Conservation (phyloP, 2,888 invertebrate species). For the Tiliacea citrago region DNA sequence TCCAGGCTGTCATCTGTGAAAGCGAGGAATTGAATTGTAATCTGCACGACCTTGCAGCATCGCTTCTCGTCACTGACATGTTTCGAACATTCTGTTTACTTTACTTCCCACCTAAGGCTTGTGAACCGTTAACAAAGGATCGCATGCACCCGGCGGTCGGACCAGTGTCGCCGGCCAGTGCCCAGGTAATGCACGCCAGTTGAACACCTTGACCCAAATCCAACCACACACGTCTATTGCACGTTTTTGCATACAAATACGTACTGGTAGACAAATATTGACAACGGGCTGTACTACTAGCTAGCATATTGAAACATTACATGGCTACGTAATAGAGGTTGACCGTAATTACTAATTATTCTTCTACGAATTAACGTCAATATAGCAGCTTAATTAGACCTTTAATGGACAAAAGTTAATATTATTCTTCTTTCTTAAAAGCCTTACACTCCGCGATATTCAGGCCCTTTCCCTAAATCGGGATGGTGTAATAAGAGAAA, state of each 20-base stretch:
- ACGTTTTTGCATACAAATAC: constrained; percentile 41
- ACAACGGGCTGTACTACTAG: constrained; percentile 7
- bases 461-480: too few species aligned
- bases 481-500: too few species aligned
- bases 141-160: neutral
- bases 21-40: constrained; percentile 20
- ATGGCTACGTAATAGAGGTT: constrained; percentile 8
- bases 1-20: neutral
- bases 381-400: constrained; percentile 6
- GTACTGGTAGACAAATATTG: constrained; percentile 26
- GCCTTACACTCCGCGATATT: too few species aligned
- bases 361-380: constrained; percentile 16
- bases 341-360: constrained; percentile 15
- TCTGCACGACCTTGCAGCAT: constrained; percentile 11
- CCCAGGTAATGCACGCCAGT: constrained; percentile 41
- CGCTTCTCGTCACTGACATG: constrained; percentile 7
- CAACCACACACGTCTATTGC: constrained; percentile 20
- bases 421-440: constrained; percentile 2
- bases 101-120: neutral
- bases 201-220: constrained; percentile 53
- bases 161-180: constrained; percentile 1
- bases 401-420: constrained; percentile 14
- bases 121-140: constrained; percentile 23
- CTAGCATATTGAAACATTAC: constrained; percentile 23
- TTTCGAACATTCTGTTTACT: constrained; percentile 18